Evolutionary conservation across 2,113 vertebrate species (phyloP).

Genomic region (Gallinago paraguaiae): DNA sequence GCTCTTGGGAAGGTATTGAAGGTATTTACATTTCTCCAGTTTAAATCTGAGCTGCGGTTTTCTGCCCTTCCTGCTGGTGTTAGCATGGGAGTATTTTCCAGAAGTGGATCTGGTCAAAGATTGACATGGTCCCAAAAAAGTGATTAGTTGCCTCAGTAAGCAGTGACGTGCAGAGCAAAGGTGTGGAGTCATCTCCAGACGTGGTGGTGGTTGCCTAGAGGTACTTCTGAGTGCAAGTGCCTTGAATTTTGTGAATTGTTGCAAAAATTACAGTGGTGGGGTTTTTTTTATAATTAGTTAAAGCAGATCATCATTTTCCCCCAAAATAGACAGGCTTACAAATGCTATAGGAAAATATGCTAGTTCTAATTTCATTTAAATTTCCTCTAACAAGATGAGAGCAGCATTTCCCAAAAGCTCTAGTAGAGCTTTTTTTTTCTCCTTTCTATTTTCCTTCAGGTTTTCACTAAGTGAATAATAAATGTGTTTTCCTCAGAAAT

Average conservation of each 20-base stretch:
- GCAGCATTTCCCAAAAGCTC: constrained; percentile 5
- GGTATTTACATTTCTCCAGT: neutral
- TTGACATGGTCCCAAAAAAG: neutral
- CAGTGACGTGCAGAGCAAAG: neutral
- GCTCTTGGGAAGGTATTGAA: neutral
- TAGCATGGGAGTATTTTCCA: neutral
- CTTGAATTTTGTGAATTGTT: neutral
- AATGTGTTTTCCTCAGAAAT: constrained; percentile 57
- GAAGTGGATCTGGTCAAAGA: neutral
- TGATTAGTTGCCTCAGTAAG: neutral
- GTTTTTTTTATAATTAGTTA: neutral
- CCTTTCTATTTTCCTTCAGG: neutral
- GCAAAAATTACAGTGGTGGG: neutral
- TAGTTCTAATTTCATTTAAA: constrained; percentile 38
- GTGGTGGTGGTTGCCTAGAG: neutral
- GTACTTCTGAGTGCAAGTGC: neutral
- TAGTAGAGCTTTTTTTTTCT: neutral
- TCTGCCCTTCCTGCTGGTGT: neutral
- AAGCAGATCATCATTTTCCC: neutral
- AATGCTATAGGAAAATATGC: constrained; percentile 10
- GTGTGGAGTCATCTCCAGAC: neutral
- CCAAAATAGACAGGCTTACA: neutral
- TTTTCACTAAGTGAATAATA: constrained; percentile 45
- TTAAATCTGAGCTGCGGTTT: neutral
- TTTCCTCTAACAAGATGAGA: constrained; percentile 26